phyloP scores from a whole-genome alignment of 1,140 invertebrate genomes.

The Paramacrobiotus metropolitanus region DNA sequence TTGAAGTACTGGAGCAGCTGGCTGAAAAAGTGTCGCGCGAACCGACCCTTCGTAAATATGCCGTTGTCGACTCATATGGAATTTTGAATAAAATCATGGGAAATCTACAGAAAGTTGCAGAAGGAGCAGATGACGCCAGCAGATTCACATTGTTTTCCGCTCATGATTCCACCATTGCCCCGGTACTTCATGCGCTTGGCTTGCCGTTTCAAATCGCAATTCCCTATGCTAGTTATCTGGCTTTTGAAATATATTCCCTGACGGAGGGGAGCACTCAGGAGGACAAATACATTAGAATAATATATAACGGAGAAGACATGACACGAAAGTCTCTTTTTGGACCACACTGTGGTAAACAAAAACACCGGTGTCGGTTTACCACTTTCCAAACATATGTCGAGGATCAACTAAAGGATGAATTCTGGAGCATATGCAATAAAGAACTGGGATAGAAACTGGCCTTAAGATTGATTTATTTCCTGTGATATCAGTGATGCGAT shows the following conservation, averaged over 20 bases:
- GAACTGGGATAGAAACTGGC: neutral
- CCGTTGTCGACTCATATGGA: neutral
- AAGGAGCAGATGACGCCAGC: neutral
- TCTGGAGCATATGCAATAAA: neutral
- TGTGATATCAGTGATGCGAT: too few relatives aligned
- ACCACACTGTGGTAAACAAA: too few relatives aligned
- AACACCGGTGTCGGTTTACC: neutral
- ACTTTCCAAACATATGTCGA: neutral
- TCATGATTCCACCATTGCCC: neutral
- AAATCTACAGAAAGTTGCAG: neutral
- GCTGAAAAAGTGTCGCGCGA: neutral
- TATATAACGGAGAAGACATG: neutral
- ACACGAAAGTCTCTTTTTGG: neutral
- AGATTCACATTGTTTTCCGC: neutral
- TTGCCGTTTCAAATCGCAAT: neutral
- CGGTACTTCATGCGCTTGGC: neutral
- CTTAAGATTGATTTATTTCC: too few relatives aligned
- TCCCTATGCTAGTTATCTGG: neutral
- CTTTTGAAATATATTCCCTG: neutral
- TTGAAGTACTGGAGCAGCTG: neutral
- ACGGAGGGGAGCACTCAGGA: neutral
- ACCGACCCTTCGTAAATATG: neutral
- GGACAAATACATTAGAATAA: neutral
- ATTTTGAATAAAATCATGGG: neutral
- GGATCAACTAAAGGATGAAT: neutral